Base-by-base conservation (phyloP, 2,113 vertebrate species). In the Rattus rattus region DNA sequence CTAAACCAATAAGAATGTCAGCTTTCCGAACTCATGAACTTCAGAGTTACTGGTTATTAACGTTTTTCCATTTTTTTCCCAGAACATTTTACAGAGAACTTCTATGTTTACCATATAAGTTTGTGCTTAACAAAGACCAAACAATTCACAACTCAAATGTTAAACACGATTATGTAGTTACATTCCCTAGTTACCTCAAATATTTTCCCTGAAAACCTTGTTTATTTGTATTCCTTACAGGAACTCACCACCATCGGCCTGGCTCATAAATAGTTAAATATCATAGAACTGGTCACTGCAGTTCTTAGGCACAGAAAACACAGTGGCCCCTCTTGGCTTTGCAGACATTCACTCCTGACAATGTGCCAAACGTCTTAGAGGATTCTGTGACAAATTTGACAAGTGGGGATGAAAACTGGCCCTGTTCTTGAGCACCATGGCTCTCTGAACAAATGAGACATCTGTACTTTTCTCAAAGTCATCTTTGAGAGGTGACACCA, bases 81-180 rank as follows among this genome's bases (percentile, higher is more conserved):
- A 54, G 63, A 3, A 89, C 20, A 69, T 59, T 88, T 96, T 92
- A 10, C 73, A 96, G 30, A 83, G 9, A 94, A 88, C 12, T 86
- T 93, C 95, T 86, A 75, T 56, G 90, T 92, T 96, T 43, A 61
- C 30, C 17, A 52, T 49, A 26, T 52, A 10, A 19, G 8, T 4
- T 54, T 91, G 13, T 70, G 0, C 17, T 92, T 93, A 24, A 76
- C 39, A 54, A 92, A 94, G 49, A 59, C 69, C 61, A 87, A 95
- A 47, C 17, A 86, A 91, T 79, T 91, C 59, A 76, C 22, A 56
- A 56, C 28, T 6, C 81, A 94, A 86, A 59, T 28, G 36, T 7
- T 89, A 61, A 39, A 10, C 14, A 69, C 0, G 33, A 36, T 72
- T 30, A 76, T 22, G 39, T 84, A 26, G 4, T 33, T 65, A 43